phyloP scores from a whole-genome alignment of 2,888 invertebrate genomes.

The Hofmannophila pseudospretella region DNA sequence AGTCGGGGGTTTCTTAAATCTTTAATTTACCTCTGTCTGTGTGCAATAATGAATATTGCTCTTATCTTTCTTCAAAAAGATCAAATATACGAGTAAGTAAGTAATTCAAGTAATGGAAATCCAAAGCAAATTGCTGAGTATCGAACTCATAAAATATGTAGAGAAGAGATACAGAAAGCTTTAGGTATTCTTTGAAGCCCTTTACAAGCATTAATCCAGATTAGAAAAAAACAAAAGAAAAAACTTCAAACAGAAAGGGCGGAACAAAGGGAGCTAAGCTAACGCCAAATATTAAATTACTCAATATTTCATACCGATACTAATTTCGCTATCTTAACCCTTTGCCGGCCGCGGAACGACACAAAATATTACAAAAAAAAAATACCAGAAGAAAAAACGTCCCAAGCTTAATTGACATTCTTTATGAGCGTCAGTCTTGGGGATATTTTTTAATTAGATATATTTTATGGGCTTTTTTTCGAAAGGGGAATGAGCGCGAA shows the following conservation, averaged over 20 bases:
- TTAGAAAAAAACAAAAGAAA: slow-evolving; percentile 28
- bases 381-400: slow-evolving; percentile 57
- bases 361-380: slow-evolving; percentile 64
- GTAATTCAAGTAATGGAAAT: too few relatives aligned
- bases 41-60: too few relatives aligned
- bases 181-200: slow-evolving; percentile 1
- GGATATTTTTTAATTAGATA: slow-evolving; percentile 80
- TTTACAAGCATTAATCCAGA: slow-evolving; percentile 29
- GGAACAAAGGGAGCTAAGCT: slow-evolving; percentile 23
- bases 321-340: slow-evolving; percentile 78
- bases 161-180: too few relatives aligned
- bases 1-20: too few relatives aligned
- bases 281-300: slow-evolving; percentile 72
- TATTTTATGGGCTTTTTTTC: slow-evolving; percentile 78
- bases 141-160: too few relatives aligned
- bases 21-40: background rate
- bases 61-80: too few relatives aligned
- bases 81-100: too few relatives aligned
- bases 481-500: slow-evolving; percentile 63
- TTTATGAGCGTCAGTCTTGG: slow-evolving; percentile 77
- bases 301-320: slow-evolving; percentile 78
- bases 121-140: too few relatives aligned
- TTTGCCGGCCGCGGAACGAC: slow-evolving; percentile 65
- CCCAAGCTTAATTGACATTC: slow-evolving; percentile 76
- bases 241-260: slow-evolving; percentile 27